These are phyloP conservation scores for Therioaphis trifolii DNA, from an alignment of 2,888 invertebrate species.

Conservation along the genomic window DNA sequence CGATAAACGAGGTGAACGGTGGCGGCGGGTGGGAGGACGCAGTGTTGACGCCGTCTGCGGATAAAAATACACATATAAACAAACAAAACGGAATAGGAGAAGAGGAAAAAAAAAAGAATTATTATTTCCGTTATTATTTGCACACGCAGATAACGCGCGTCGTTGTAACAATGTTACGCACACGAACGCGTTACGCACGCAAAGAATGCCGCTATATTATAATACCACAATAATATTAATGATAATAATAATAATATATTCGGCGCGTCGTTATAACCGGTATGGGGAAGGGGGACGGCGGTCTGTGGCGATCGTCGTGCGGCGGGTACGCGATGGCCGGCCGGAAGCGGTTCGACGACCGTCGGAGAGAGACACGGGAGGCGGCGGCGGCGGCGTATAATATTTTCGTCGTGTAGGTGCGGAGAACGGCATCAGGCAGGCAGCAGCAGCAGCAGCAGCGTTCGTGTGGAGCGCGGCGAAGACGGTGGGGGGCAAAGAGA, in stretches of 20 bases:
- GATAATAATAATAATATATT: conserved; percentile 23
- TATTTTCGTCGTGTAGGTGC: conserved; percentile 57
- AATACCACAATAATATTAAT: neutral
- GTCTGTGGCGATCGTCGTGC: no score
- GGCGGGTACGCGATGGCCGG: conserved; percentile 42
- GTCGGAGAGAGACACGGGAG: conserved; percentile 66
- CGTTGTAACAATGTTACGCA: neutral
- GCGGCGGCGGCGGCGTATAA: conserved; percentile 63
- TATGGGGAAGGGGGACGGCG: neutral
- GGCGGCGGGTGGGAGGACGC: neutral
- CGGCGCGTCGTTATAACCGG: neutral
- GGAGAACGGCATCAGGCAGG: conserved; percentile 30
- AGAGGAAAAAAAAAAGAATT: neutral
- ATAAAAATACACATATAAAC: neutral
- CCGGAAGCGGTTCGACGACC: conserved; percentile 63
- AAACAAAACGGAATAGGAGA: neutral
- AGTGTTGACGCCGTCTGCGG: conserved; percentile 18
- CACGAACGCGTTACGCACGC: neutral
- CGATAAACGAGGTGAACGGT: neutral
- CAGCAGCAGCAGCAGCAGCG: neutral
- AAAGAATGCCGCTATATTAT: neutral
- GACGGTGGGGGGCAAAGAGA: neutral
- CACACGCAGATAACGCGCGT: no score
- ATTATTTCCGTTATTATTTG: neutral
- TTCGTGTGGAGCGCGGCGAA: neutral